Evolutionary conservation across 2,113 vertebrate genomes (phyloP).

Genomic region (Maccullochella peelii): DNA sequence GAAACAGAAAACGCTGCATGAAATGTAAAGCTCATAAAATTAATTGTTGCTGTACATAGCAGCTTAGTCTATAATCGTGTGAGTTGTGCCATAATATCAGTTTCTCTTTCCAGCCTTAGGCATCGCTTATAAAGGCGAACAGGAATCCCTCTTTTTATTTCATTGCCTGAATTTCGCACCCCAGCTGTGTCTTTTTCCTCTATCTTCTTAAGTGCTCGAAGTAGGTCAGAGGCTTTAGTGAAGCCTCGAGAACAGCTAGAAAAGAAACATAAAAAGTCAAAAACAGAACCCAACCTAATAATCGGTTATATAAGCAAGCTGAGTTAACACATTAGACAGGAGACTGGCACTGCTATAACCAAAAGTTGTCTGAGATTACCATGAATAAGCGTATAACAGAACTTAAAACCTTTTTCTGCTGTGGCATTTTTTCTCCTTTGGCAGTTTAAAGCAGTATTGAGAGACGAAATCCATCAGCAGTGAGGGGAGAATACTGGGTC

Average conservation of each 20-base stretch:
- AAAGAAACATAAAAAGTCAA: slow-evolving; percentile 51
- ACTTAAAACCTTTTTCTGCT: slow-evolving; percentile 64
- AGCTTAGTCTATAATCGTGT: slow-evolving; percentile 54
- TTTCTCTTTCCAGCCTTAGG: slow-evolving; percentile 64
- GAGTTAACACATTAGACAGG: slow-evolving; percentile 12
- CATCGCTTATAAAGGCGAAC: slow-evolving; percentile 77
- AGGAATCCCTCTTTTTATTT: slow-evolving; percentile 69
- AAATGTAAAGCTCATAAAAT: slow-evolving; percentile 45
- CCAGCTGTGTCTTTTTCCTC: slow-evolving; percentile 56
- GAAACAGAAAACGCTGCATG: slow-evolving; percentile 17
- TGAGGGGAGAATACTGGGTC: slow-evolving; percentile 6
- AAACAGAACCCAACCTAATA: slow-evolving; percentile 35
- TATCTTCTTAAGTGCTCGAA: slow-evolving; percentile 72
- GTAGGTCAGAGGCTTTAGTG: slow-evolving; percentile 72
- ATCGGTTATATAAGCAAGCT: slow-evolving; percentile 24
- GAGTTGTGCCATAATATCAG: slow-evolving; percentile 42
- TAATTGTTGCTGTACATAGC: slow-evolving; percentile 38
- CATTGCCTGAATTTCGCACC: slow-evolving; percentile 55
- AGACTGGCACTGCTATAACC: not conserved
- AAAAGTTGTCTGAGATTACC: slow-evolving; percentile 23
- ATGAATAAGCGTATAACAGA: slow-evolving; percentile 26
- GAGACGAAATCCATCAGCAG: slow-evolving; percentile 76
- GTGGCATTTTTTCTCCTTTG: slow-evolving; percentile 57
- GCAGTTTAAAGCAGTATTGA: slow-evolving; percentile 66
- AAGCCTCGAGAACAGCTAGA: slow-evolving; percentile 73